Evolutionary conservation across 2,797 vertebrate species (phyloP).

Genomic region (Alectoris magna): DNA sequence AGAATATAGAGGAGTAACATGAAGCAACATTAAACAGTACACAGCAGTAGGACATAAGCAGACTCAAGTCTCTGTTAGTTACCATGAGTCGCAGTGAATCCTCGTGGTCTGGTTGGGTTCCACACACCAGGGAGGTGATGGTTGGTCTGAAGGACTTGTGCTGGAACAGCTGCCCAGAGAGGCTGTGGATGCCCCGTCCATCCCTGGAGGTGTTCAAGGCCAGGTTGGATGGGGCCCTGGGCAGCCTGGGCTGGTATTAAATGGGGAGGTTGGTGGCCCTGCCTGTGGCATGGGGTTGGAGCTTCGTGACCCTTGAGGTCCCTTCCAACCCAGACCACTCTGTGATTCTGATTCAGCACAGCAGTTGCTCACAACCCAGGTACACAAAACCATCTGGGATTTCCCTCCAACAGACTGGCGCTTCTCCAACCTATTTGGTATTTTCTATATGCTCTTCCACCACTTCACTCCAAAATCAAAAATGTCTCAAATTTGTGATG

Average conservation of each 20-base stretch:
- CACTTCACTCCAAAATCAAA: not conserved
- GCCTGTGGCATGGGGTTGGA: no score
- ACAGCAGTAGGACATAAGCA: not conserved
- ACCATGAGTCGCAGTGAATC: fast-evolving
- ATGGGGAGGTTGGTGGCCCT: no score
- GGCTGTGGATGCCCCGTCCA: no score
- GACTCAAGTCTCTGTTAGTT: not conserved
- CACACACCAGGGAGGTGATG: not conserved
- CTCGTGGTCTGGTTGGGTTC: not conserved
- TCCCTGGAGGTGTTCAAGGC: no score
- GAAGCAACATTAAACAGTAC: not conserved
- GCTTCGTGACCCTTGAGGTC: no score
- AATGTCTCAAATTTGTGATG: not conserved
- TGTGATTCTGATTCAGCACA: not conserved
- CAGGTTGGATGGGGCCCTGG: no score
- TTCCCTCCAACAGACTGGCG: not conserved
- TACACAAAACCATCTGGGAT: not conserved
- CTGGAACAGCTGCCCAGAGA: no score
- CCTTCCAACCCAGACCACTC: no score
- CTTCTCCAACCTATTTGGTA: not conserved
- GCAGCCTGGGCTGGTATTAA: no score
- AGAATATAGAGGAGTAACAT: not conserved
- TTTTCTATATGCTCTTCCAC: not conserved
- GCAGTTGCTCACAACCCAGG: fast-evolving
- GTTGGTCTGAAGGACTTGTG: not conserved